Conservation (phyloP, 2,113 vertebrate genomes). For the Menura novaehollandiae region DNA sequence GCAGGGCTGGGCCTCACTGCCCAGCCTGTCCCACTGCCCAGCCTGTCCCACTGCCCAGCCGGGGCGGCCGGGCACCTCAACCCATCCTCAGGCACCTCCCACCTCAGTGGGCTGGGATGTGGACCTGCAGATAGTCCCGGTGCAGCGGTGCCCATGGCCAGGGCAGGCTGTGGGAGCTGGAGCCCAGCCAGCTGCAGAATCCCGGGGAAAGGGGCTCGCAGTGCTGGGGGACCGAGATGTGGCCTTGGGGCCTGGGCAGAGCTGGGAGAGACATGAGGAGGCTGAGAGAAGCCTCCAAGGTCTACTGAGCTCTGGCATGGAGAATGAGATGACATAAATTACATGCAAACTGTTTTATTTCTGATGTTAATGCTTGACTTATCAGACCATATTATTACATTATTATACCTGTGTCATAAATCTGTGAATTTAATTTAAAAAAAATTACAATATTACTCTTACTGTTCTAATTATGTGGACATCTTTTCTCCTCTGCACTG, state of each 20-base stretch:
- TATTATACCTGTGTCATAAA: neutral
- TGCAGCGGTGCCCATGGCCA: fast-evolving
- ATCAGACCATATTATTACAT: neutral
- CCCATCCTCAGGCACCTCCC: fast-evolving
- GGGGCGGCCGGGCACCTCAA: fast-evolving
- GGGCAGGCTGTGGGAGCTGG: neutral
- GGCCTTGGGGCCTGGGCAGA: neutral
- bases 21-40: neutral
- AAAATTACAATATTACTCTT: neutral
- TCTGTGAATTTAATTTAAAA: neutral
- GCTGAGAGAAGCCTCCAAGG: fast-evolving
- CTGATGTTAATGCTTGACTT: neutral
- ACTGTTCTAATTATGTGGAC: neutral
- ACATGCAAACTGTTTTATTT: neutral
- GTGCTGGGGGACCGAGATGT: neutral
- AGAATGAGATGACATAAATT: neutral
- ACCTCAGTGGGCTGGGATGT: fast-evolving
- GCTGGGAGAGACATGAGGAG: fast-evolving
- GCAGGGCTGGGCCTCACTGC: neutral
- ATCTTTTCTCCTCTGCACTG: neutral
- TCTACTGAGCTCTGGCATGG: too few species aligned
- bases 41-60: too few species aligned
- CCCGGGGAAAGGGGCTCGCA: fast-evolving
- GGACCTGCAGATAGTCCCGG: fast-evolving
- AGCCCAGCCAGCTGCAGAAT: fast-evolving